phyloP scores from a whole-genome alignment of 2,113 vertebrate genomes.

The Otis tarda region DNA sequence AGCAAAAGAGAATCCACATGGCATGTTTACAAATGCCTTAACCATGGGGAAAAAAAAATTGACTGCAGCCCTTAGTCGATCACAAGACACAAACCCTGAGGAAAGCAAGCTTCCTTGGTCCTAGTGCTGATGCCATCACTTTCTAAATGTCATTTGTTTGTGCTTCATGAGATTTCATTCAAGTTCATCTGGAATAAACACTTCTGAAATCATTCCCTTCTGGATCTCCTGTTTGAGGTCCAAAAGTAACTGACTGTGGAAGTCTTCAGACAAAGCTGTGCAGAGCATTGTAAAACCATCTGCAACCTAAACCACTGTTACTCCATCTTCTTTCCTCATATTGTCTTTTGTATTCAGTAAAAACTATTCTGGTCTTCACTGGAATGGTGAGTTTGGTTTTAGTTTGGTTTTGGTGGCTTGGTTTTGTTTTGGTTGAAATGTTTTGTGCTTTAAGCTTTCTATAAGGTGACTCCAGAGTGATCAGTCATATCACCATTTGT shows the following conservation, averaged over 20 bases:
- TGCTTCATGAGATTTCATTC: background rate
- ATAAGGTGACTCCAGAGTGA: background rate
- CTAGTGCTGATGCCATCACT: background rate
- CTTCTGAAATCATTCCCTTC: background rate
- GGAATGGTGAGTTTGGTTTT: background rate
- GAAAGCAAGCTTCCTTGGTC: background rate
- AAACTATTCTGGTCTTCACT: background rate
- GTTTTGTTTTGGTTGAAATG: background rate
- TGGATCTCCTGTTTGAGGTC: background rate
- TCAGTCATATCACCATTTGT: background rate
- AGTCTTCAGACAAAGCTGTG: background rate
- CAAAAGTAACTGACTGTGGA: background rate
- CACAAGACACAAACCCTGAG: background rate
- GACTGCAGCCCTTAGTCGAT: accelerated
- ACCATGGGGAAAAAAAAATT: background rate
- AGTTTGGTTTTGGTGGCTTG: background rate
- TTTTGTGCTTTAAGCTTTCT: constrained; percentile 40
- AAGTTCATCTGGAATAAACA: background rate
- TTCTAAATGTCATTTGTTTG: background rate
- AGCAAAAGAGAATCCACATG: background rate
- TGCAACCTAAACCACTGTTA: background rate
- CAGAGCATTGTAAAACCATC: background rate
- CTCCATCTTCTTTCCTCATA: background rate
- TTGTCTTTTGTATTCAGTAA: background rate
- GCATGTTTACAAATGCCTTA: background rate